These are phyloP conservation scores for Macaca mulatta DNA, from an alignment of 2,113 vertebrate species.

Conservation along the genomic window DNA sequence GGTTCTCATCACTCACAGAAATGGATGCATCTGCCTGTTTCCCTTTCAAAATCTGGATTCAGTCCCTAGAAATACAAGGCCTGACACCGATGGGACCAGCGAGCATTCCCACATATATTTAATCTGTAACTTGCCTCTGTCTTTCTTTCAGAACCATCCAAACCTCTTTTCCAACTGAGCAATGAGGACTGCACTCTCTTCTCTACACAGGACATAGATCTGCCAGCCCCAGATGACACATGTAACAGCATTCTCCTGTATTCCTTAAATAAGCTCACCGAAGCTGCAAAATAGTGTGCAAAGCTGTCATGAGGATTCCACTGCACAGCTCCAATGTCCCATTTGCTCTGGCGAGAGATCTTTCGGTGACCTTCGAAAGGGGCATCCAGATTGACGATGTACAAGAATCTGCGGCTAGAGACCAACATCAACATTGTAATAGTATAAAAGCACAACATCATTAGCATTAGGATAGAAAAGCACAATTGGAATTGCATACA, in stretches of 20 bases:
- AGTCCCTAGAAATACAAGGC: not conserved
- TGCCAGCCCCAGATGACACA: not conserved
- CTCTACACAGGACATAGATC: not conserved
- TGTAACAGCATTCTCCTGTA: not conserved
- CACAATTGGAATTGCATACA: not conserved
- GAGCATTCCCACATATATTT: not conserved
- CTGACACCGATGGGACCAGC: not conserved
- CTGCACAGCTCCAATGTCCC: conserved; percentile 98
- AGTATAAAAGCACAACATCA: not conserved
- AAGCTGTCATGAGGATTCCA: conserved; percentile 96
- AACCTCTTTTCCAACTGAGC: not conserved
- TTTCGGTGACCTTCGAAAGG: conserved; percentile 93
- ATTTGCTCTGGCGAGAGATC: conserved; percentile 97
- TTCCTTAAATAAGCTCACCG: conserved; percentile 82
- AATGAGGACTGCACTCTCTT: not conserved
- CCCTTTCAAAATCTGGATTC: not conserved
- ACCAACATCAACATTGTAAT: conserved; percentile 8
- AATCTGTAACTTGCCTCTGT: not conserved
- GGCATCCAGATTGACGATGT: conserved; percentile 94
- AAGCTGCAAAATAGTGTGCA: conserved; percentile 94
- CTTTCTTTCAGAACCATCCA: not conserved
- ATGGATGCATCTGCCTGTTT: not conserved
- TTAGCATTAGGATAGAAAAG: not conserved
- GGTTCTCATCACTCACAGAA: not conserved
- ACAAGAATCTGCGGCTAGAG: conserved; percentile 93